Conservation (phyloP, 1,140 invertebrate genomes). For the Drosophila erecta region DNA sequence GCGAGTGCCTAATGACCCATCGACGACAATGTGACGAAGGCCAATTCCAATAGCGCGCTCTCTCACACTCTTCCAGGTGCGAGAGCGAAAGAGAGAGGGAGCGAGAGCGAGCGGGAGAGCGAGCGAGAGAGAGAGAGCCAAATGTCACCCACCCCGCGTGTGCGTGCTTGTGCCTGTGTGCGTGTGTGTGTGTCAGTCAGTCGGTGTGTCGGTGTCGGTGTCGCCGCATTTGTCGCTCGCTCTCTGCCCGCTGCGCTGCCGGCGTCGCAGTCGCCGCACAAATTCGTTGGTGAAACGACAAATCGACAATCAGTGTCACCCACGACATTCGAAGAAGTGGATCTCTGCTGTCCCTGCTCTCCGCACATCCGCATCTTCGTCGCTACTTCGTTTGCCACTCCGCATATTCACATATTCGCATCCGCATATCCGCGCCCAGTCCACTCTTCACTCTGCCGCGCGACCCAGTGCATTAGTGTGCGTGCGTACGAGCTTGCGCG, state of each 20-base stretch:
- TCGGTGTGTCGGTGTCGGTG: constrained; percentile 11
- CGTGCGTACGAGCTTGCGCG: constrained; percentile 1
- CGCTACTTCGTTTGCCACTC: too few relatives aligned
- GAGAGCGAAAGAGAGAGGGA: constrained; percentile 18
- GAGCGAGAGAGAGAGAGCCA: constrained; percentile 41
- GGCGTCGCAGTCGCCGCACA: constrained; percentile 46
- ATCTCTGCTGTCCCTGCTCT: constrained; percentile 60
- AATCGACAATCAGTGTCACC: constrained; percentile 82
- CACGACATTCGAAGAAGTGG: constrained; percentile 79
- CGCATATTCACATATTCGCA: not conserved
- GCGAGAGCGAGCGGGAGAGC: constrained; percentile 28
- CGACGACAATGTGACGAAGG: constrained; percentile 76
- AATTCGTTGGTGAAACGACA: constrained; percentile 44
- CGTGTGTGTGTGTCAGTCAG: constrained; percentile 27
- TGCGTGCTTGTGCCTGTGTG: constrained; percentile 28
- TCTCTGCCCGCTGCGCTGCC: constrained; percentile 11
- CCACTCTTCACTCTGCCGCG: constrained; percentile 9
- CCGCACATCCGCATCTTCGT: constrained; percentile 4
- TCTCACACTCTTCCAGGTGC: constrained; percentile 35
- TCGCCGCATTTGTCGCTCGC: constrained; percentile 56
- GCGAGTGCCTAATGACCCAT: constrained; percentile 63
- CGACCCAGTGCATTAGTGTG: constrained; percentile 17
- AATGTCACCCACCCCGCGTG: constrained; percentile 76
- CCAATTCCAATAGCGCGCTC: constrained; percentile 52
- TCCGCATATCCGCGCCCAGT: constrained; percentile 7